A percentile compares a stretch with the other conserved stretches of the same genome.
These are phyloP conservation scores for Andrena camellia DNA, from an alignment of 2,888 invertebrate genomes.

Conservation along the genomic window DNA sequence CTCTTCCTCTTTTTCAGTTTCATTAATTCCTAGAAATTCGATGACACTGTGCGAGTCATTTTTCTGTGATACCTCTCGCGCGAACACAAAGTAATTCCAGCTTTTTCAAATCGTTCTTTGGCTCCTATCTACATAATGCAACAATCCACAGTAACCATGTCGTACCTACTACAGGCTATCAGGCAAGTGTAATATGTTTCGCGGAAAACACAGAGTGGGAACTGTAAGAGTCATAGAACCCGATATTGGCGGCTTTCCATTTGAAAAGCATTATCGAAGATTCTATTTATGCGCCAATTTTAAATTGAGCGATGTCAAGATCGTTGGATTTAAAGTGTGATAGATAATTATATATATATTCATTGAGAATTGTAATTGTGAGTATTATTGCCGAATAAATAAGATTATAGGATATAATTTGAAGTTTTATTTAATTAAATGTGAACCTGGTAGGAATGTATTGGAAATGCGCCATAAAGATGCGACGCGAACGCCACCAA, in stretches of 20 bases:
- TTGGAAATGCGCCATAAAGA: neutral
- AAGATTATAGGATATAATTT: too few species aligned
- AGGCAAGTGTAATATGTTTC: conserved; percentile 43
- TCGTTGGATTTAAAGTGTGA: neutral
- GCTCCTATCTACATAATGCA: conserved; percentile 65
- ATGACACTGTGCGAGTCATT: conserved; percentile 65
- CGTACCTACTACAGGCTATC: conserved; percentile 58
- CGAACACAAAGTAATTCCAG: conserved; percentile 47
- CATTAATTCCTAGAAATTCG: conserved; percentile 78
- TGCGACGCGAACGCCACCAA: conserved; percentile 10
- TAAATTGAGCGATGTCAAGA: neutral
- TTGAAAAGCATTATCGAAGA: neutral
- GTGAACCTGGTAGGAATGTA: neutral
- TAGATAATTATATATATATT: conserved; percentile 2
- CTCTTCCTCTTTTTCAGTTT: conserved; percentile 85
- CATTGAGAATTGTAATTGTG: neutral
- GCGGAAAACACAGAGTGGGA: conserved; percentile 30
- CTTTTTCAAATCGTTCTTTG: conserved; percentile 52
- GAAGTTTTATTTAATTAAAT: neutral
- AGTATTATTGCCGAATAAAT: neutral
- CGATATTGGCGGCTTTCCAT: neutral
- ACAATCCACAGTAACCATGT: conserved; percentile 61
- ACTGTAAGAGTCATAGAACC: neutral
- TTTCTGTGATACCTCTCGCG: conserved; percentile 56
- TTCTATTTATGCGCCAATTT: neutral